Evolutionary conservation across 2,888 invertebrate genomes (phyloP).

Genomic region (Perizoma flavofasciatum): DNA sequence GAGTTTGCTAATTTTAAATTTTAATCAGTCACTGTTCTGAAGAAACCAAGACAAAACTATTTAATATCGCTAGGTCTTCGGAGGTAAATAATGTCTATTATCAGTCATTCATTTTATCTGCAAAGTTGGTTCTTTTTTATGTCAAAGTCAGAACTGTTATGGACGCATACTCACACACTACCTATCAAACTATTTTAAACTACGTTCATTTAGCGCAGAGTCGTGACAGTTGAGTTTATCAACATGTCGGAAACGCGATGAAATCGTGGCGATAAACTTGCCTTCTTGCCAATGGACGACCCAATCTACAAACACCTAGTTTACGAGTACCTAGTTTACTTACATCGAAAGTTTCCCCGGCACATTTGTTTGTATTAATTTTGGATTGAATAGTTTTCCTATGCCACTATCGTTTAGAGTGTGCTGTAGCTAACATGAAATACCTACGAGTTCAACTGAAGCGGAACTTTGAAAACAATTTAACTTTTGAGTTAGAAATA

Average conservation of each 20-base stretch:
- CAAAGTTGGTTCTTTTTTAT: no score
- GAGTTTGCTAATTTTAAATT: no score
- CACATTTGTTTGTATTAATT: constrained; percentile 23
- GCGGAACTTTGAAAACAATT: constrained; percentile 26
- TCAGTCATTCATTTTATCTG: no score
- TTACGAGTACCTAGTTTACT: constrained; percentile 18
- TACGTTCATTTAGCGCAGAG: constrained; percentile 35
- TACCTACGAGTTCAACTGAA: constrained; percentile 13
- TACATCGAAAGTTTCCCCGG: constrained; percentile 22
- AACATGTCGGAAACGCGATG: constrained; percentile 54
- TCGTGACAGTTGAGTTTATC: constrained; percentile 51
- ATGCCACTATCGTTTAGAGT: constrained; percentile 17
- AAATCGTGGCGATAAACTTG: constrained; percentile 54
- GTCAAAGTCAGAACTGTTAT: no score
- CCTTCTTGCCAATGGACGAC: constrained; percentile 43
- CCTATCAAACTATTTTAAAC: constrained; percentile 26
- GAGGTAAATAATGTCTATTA: no score
- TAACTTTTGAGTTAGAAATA: constrained; percentile 20
- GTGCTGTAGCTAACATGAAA: constrained; percentile 18
- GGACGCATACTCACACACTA: constrained; percentile 1
- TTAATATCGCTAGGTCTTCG: no score
- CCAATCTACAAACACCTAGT: constrained; percentile 43
- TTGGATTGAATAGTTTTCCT: constrained; percentile 28
- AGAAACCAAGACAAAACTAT: no score
- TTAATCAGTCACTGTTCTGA: no score